Base-by-base conservation (phyloP, 2,113 vertebrate genomes). In the Buteo buteo region DNA sequence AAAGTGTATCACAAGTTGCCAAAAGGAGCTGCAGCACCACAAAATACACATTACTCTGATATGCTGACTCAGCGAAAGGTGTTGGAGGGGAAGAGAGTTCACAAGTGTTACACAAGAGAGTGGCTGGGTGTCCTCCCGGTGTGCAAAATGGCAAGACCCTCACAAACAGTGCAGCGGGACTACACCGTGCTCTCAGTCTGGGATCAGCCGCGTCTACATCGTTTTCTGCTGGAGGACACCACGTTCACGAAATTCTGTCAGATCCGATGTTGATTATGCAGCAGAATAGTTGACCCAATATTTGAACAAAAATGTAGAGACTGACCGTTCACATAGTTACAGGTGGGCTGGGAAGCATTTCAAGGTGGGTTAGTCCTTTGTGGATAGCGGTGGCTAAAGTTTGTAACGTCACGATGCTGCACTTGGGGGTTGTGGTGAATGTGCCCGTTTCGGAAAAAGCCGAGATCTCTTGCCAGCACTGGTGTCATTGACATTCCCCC, bases 341-440 rank as follows among this genome's bases (percentile, higher is more conserved):
- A 45, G 20, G 36, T 47, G 20, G 29, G 5, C 26, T 82, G 44
- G 65, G 42, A 47, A 87, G 38, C 13, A 13, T 45, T 42, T 54
- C 38, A 55, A 11, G 58, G 11, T n/a, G 7, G 5, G 2, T 55
- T 34, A 64, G 24, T 49, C 13, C 49, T 86, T 72, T 50, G 20
- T n/a, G 20, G 34, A 45, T 0, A 4, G 42, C 21, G 18, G 15
- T 69, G 26, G 20, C 25, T 84, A 11, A 13, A 22, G 26, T 22
- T 10, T 55, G n/a, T 12, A 64, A 31, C 52, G 20, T 13, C 29
- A 49, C 10, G 26, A 6, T 13, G 13, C 45, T 20, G 0, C 0
- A 1, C 20, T 45, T 50, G 2, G 1, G 15, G 17, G 25, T 7
- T 55, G 14, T 11, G 5, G 7, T 17, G 25, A 59, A 50, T n/a